Percentiles rank a stretch among this genome's conserved stretches.
Conservation (phyloP, 1,140 invertebrate species). For the Atta colombica region DNA sequence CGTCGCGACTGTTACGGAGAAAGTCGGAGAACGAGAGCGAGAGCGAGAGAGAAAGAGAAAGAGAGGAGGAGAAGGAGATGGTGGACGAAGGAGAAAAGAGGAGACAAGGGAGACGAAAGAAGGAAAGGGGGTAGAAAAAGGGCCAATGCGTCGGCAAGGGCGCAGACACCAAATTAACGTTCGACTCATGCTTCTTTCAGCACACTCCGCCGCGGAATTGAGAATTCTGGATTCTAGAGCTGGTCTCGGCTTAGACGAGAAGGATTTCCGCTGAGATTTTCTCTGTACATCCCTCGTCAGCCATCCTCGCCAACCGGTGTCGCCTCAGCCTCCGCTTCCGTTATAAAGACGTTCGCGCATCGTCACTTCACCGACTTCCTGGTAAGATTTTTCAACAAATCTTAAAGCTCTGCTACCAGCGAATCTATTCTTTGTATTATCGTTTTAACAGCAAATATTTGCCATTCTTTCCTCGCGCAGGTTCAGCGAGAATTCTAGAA, state of each 20-base stretch:
- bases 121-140: slow-evolving; percentile 40
- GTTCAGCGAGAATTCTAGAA: background rate
- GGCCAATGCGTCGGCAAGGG: slow-evolving; percentile 31
- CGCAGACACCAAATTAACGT: slow-evolving; percentile 70
- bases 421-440: slow-evolving; percentile 52
- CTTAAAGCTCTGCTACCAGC: slow-evolving; percentile 8
- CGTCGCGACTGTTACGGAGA: slow-evolving; percentile 61
- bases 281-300: slow-evolving; percentile 42
- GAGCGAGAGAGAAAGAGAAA: slow-evolving; percentile 13
- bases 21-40: slow-evolving; percentile 12
- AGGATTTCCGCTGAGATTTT: slow-evolving; percentile 63
- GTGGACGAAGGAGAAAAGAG: background rate
- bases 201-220: slow-evolving; percentile 59
- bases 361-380: slow-evolving; percentile 52
- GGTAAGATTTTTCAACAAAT: slow-evolving; percentile 41
- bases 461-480: background rate
- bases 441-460: slow-evolving; percentile 51
- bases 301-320: slow-evolving; percentile 12
- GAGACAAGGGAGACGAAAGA: slow-evolving; percentile 1
- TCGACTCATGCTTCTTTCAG: slow-evolving; percentile 70
- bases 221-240: slow-evolving; percentile 62
- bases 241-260: slow-evolving; percentile 58
- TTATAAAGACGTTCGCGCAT: slow-evolving; percentile 61
- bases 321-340: slow-evolving; percentile 25
- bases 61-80: background rate